phyloP scores from a whole-genome alignment of 2,797 vertebrate genomes.

The Crotalus adamanteus region DNA sequence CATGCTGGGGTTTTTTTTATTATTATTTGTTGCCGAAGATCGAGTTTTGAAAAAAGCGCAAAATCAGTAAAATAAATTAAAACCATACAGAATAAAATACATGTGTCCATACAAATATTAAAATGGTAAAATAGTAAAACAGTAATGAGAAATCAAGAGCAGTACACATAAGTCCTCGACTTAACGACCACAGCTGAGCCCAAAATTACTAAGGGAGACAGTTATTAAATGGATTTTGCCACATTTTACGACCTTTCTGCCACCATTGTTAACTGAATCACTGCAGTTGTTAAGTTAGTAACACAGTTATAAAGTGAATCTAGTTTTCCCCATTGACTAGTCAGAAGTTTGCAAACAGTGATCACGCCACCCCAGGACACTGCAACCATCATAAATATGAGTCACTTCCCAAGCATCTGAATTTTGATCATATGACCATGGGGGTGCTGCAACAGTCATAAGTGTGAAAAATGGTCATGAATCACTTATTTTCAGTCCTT shows the following conservation, averaged over 20 bases:
- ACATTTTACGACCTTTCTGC: background rate
- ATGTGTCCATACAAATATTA: background rate
- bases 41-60: background rate
- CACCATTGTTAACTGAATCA: background rate
- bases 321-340: background rate
- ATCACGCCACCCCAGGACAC: background rate
- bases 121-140: background rate
- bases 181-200: background rate
- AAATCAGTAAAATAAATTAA: no score
- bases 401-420: background rate
- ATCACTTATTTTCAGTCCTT: background rate
- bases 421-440: background rate
- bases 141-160: background rate
- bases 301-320: background rate
- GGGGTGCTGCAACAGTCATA: background rate
- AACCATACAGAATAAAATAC: no score
- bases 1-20: background rate
- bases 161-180: background rate
- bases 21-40: background rate
- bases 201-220: background rate
- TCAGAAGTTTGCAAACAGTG: background rate
- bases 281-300: background rate
- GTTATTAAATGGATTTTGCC: background rate
- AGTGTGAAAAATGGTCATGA: background rate
- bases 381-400: background rate